Evolutionary conservation across 2,888 invertebrate genomes (phyloP), one percentile per base, ranked within the genome.

Genomic region (Spisula solida): DNA sequence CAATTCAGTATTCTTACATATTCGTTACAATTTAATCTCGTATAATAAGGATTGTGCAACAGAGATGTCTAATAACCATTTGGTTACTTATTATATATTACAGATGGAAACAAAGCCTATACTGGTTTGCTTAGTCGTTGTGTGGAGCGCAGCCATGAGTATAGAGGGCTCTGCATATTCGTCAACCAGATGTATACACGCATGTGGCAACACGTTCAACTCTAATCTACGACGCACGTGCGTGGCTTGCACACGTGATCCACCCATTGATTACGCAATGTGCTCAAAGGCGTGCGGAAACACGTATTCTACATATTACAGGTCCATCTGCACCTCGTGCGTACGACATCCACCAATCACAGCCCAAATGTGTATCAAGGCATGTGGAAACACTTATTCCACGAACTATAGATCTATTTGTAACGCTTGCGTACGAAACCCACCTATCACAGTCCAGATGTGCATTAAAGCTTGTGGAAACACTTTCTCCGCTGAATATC

Each of bases 401-500:
- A 20, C 66, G 20, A 48, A 82, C 1, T 86, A 47, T 55, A 29
- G 70, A 82, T 10, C 16, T 18, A 86, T 86, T 18, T 86, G 86
- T 25, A 14, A 34, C n/a, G 16, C 41, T 1, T 86, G 86, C 20
- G 82, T 86, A 5, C 20, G 20, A 29, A 29, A n/a, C 29, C 82
- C 82, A 16, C 86, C 86, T n/a, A 6, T 81, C 6, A 86, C 86
- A 8, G 75, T 29, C 16, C 34, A 41, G 0, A 86, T 86, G 86
- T 86, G 86, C 20, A 86, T 82, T 12, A n/a, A 75, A 29, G 86
- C 86, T 6, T 86, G 86, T 41, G 86, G 86, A 16, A 82, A 86
- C 34, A 82, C 86, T 1, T 75, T 86, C 34, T 82, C 75, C 2
- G 1, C 51, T 12, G n/a, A 86, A 25, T 75, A 51, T 34, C 29